phyloP scores from a whole-genome alignment of 1,140 invertebrate species.

The Aphidius gifuensis region DNA sequence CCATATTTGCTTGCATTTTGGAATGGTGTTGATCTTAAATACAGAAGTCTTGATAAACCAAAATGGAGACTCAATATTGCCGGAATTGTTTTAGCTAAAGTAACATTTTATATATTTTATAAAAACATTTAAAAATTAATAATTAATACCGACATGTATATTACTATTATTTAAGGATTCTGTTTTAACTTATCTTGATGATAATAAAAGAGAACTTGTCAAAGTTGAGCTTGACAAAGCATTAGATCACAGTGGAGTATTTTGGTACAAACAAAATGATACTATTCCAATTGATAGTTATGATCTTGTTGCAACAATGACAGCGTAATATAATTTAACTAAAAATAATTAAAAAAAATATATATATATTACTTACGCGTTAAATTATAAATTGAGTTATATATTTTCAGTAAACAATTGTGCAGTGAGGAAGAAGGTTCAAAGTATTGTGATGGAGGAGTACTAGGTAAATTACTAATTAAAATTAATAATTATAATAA shows the following conservation, averaged over 20 bases:
- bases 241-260: constrained; percentile 17
- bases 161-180: constrained; percentile 20
- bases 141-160: neutral
- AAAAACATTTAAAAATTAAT: neutral
- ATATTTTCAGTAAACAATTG: too few relatives aligned
- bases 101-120: constrained; percentile 13
- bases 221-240: neutral
- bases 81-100: constrained; percentile 29
- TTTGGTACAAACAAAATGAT: constrained; percentile 12
- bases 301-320: constrained; percentile 28
- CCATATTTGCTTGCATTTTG: constrained; percentile 30
- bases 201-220: constrained; percentile 8
- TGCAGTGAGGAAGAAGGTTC: too few relatives aligned
- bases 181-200: constrained; percentile 15
- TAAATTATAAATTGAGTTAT: too few relatives aligned
- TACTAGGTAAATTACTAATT: too few relatives aligned
- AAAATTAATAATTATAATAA: too few relatives aligned
- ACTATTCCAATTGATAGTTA: constrained; percentile 22
- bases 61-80: constrained; percentile 32
- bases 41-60: constrained; percentile 28
- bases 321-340: constrained; percentile 21
- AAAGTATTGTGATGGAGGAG: too few relatives aligned
- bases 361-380: too few relatives aligned
- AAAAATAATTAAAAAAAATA: too few relatives aligned
- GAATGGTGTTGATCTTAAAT: constrained; percentile 35